Conservation (phyloP, 2,888 invertebrate genomes). For the Pachycephus smyrnensis region DNA sequence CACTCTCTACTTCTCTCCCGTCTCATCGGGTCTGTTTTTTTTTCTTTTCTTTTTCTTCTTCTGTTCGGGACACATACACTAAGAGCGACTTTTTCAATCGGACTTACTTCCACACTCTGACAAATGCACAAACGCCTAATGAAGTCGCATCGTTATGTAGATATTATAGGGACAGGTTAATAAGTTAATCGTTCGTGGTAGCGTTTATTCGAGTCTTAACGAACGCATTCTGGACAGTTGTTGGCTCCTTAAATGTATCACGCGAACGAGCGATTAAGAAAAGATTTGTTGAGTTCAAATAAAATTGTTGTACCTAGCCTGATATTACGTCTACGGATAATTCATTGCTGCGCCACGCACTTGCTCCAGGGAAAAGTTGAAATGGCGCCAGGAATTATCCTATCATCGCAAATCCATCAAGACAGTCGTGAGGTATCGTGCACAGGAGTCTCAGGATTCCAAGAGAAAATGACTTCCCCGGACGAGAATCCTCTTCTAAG, state of each 20-base stretch:
- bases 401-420: not conserved
- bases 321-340: not conserved
- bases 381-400: not conserved
- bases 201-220: constrained; percentile 32
- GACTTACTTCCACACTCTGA: constrained; percentile 26
- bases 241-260: constrained; percentile 6
- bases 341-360: not conserved
- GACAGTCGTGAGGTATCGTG: not conserved
- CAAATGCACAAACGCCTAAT: constrained; percentile 31
- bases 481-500: not conserved
- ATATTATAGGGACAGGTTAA: constrained; percentile 51
- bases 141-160: constrained; percentile 49
- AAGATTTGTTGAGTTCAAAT: not conserved
- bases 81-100: constrained; percentile 1
- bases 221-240: constrained; percentile 28
- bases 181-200: constrained; percentile 41
- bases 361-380: not conserved
- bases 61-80: not conserved
- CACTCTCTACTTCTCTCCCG: constrained; percentile 18
- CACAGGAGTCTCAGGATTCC: not conserved
- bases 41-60: constrained; percentile 28
- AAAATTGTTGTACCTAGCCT: not conserved
- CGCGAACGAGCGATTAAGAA: constrained; percentile 3
- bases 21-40: constrained; percentile 24
- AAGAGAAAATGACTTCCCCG: not conserved